Evolutionary conservation across 2,888 invertebrate species (phyloP), one percentile per base, ranked within the genome.

Genomic region (Drosophila paranaensis): DNA sequence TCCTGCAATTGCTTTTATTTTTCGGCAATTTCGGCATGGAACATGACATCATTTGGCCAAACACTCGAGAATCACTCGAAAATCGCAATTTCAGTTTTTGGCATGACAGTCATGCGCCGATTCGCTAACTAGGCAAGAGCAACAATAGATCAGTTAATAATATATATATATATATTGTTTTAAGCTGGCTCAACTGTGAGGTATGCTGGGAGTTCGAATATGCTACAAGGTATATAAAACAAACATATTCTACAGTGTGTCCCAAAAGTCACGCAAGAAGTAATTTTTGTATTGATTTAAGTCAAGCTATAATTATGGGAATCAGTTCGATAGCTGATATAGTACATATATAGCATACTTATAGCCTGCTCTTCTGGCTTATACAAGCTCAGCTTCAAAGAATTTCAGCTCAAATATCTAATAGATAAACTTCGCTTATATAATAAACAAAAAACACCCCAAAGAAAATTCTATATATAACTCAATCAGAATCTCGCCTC

Each of bases 101-200:
- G 82, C 50, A 84, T 84, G 79, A 58, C 65, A 68, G 72, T 81
- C 83, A 83, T 87, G 88, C 66, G 69, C 43, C 79, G 71, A 70
- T 76, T 80, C 45, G 56, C 58, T 43, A 48, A 79, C 71, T 64
- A 55, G 63, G 61, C 69, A 61, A 79, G 16, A 60, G 16, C 56
- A 58, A 20, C 64, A 61, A 57, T 60, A 77, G 27, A 66, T 65
- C 46, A 51, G 48, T 11, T 20, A 27, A 35, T 27, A 6, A 37
- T 11, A 25, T 20, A 25, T 20, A 14, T 11, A 6, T 11, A 37
- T 11, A 25, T 20, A 16, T 20, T 11, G 11, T 11, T 50, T 25
- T 9, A 2, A 27, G 27, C 2, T 46, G 48, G 48, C 25, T 8
- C 45, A 46, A 30, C 60, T 51, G 14, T 4, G 1, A 50, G 9